These are phyloP conservation scores for Semaprochilodus insignis DNA, from an alignment of 2,797 vertebrate species.

Conservation along the genomic window DNA sequence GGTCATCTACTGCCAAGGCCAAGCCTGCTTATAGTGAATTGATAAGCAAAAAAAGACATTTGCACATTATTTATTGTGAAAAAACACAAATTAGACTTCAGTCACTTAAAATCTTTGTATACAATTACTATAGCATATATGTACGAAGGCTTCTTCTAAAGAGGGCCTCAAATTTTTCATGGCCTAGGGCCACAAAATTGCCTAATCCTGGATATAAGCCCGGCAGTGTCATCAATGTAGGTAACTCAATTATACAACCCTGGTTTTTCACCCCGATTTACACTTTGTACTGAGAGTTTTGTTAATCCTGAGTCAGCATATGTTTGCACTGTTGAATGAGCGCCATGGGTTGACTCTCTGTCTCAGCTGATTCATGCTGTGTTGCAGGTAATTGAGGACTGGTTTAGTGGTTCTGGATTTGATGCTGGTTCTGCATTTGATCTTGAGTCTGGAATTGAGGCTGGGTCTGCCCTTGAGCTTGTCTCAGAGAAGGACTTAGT, in stretches of 20 bases:
- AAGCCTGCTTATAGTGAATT: too few relatives aligned
- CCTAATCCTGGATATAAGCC: not conserved
- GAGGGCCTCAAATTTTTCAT: too few relatives aligned
- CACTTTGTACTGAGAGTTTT: not conserved
- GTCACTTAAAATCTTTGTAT: too few relatives aligned
- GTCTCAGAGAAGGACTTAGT: slow-evolving; percentile 60
- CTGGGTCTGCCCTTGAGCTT: slow-evolving; percentile 57
- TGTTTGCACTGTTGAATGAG: not conserved
- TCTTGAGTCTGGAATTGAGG: slow-evolving; percentile 50
- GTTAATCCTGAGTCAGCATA: slow-evolving; percentile 11
- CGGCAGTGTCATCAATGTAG: not conserved
- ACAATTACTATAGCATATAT: too few relatives aligned
- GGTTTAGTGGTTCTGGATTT: slow-evolving; percentile 73
- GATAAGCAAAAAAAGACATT: too few relatives aligned
- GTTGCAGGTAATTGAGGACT: slow-evolving; percentile 76
- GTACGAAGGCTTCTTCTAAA: too few relatives aligned
- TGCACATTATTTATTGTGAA: too few relatives aligned
- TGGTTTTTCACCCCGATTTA: not conserved
- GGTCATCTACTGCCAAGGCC: too few relatives aligned
- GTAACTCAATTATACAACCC: not conserved
- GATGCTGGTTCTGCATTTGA: slow-evolving; percentile 51
- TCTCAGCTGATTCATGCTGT: slow-evolving; percentile 43
- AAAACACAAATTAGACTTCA: too few relatives aligned
- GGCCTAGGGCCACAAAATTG: too few relatives aligned
- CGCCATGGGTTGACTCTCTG: not conserved